Base-by-base conservation (phyloP, 2,888 invertebrate species). In the Ectemnius lituratus region DNA sequence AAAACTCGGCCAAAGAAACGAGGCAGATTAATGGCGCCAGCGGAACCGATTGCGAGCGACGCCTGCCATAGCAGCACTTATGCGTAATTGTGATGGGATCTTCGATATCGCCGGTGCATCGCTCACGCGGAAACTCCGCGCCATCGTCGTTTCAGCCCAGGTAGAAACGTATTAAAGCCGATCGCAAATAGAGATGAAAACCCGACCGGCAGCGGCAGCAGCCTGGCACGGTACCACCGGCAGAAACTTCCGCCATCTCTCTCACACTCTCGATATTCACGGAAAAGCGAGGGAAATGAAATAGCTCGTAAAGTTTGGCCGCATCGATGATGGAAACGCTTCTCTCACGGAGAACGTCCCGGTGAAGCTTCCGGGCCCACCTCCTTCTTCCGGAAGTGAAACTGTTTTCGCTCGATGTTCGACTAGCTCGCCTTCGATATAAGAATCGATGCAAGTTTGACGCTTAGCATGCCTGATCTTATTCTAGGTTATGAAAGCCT, bases 21-120 rank as follows among this genome's bases (percentile, higher is more conserved):
- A 37, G 37, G 11, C 16, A 14, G 52, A 52, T 52, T 52, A 52
- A 52, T 47, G n/a, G 47, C 47, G 47, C 2, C 23, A 23, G 47
- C 47, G n/a, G 4, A 52, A 6, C 8, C 52, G 45, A 58, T 62
- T 23, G 56, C 16, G 67, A 74, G 49, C 60, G 62, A n/a, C 46
- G 59, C 37, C 52, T 52, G 52, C 5, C 52, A 13, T 52, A 6
- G 52, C 52, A 14, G 52, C 64, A 27, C 56, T 56, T 70, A 63
- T 11, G 57, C 13, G 59, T 67, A 73, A 75, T 73, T 65, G 62
- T 64, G 75, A 74, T 59, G 20, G 56, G 49, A 18, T 62, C 52
- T 64, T 52, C 64, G 66, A 67, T 47, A 56, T 23, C 45, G 27
- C 16, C 56, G 63, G 63, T 2, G 23, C 23, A 23, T 73, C 61